Evolutionary conservation across 2,113 vertebrate genomes (phyloP).

Genomic region (Sinocyclocheilus anshuiensis): DNA sequence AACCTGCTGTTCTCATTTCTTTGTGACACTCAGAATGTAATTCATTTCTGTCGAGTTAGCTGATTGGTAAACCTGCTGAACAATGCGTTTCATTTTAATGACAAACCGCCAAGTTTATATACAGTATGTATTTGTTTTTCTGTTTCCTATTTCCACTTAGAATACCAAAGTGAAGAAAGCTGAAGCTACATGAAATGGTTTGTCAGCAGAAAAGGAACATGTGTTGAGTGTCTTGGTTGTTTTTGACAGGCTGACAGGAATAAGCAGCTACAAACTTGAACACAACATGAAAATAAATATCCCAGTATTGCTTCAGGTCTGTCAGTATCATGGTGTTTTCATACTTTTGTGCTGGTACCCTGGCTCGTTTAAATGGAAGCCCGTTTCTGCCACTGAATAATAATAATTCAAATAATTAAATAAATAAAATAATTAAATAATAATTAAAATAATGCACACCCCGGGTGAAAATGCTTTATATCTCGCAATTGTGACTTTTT

Average conservation of each 20-base stretch:
- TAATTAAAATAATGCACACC: too few relatives aligned
- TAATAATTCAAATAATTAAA: too few relatives aligned
- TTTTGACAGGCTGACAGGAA: conserved; percentile 10
- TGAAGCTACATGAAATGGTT: conserved; percentile 3
- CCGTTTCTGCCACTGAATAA: too few relatives aligned
- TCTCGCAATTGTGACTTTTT: too few relatives aligned
- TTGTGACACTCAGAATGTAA: conserved; percentile 3
- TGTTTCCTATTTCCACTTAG: neutral
- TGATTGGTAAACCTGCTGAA: conserved; percentile 6
- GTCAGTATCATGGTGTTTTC: neutral
- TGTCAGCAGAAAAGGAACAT: conserved; percentile 10
- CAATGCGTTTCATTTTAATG: conserved; percentile 6
- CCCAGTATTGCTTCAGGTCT: neutral
- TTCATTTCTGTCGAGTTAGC: neutral
- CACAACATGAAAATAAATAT: neutral
- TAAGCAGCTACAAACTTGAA: conserved; percentile 3
- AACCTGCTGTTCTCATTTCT: conserved; percentile 39
- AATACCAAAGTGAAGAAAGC: conserved; percentile 6
- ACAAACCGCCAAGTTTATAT: neutral
- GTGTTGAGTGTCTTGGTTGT: neutral
- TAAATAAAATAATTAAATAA: too few relatives aligned
- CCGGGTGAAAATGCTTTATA: too few relatives aligned
- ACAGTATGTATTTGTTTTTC: too few relatives aligned
- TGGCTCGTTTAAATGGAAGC: too few relatives aligned
- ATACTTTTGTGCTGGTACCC: too few relatives aligned